A percentile compares a stretch with the other conserved stretches of the same genome.
phyloP scores from a whole-genome alignment of 2,113 vertebrate species.

The Alligator sinensis region DNA sequence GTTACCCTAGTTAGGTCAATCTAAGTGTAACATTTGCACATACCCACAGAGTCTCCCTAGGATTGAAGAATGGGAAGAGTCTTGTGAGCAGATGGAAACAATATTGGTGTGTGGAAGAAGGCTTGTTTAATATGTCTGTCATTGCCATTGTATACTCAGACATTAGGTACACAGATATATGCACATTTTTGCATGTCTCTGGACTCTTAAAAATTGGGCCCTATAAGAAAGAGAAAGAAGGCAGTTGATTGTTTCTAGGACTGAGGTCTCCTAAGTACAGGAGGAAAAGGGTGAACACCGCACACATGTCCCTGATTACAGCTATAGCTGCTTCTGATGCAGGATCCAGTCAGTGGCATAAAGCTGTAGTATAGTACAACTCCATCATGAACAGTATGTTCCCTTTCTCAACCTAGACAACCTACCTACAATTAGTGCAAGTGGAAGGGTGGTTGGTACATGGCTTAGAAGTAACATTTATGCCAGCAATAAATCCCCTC shows the following conservation, averaged over 20 bases:
- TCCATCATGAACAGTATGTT: neutral
- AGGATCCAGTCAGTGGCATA: neutral
- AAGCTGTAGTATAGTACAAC: neutral
- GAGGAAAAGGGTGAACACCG: neutral
- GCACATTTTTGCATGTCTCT: neutral
- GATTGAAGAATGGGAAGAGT: neutral
- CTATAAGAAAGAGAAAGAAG: neutral
- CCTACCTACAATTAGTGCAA: neutral
- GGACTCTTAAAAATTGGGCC: neutral
- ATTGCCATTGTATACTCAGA: neutral
- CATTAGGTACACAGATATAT: fast-evolving
- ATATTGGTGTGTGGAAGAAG: fast-evolving
- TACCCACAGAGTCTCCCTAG: neutral
- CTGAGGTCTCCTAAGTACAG: neutral
- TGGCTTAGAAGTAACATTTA: neutral
- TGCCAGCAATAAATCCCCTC: neutral
- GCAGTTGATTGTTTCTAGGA: neutral
- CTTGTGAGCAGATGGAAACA: neutral
- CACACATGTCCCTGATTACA: neutral
- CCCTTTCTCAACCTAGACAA: neutral
- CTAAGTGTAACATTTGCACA: no score
- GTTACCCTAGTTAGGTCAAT: no score
- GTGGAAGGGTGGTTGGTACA: neutral
- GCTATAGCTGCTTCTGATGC: neutral
- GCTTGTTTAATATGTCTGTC: neutral